Evolutionary conservation across 2,113 vertebrate genomes (phyloP), one percentile per base, ranked within the genome.

Genomic region (Pollachius pollachius): DNA sequence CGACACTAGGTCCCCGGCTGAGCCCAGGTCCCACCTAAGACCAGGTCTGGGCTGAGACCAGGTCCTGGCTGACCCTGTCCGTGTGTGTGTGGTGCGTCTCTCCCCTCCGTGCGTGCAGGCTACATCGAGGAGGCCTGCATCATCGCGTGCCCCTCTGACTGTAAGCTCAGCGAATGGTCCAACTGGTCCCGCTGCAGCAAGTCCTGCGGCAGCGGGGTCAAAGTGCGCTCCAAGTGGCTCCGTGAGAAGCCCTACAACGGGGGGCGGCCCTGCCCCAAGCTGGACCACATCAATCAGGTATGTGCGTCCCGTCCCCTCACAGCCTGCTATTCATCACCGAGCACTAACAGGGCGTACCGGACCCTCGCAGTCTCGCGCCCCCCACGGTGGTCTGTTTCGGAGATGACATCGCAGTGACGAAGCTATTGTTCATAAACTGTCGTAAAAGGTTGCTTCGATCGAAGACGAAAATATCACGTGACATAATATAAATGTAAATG

Each of bases 101-200:
- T 18, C 16, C 48, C 56, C 34, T 4, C 65, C 8, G 1, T 25
- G 19, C 23, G 9, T 1, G 13, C 86, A 98, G 96, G 96, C 70
- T 98, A 99, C 48, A 98, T 99, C 4, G 97, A 98, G 73, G 96
- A 98, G 88, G 97, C 97, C 30, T 99, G 97, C 77, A 97, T 97
- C 82, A 97, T 98, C 74, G 94, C 96, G 6, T 98, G 97, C 54
- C 97, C 97, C 0, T 97, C 97, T 0, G 97, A 99, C 90, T 98
- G 97, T 89, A 99, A 99, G 71, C 95, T 99, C 73, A 99, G 97
- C 1, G 97, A 99, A 67, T 99, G 97, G 97, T 99, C 97, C 87
- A 99, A 95, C 84, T 99, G 97, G 97, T 99, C 97, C 0, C 95
- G 97, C 71, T 99, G 97, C 75, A 99, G 96, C 66, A 99, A 97